A percentile compares a stretch with the other conserved stretches of the same genome.
These are phyloP conservation scores for Trichosurus vulpecula DNA, from an alignment of 2,797 vertebrate species.

Conservation along the genomic window DNA sequence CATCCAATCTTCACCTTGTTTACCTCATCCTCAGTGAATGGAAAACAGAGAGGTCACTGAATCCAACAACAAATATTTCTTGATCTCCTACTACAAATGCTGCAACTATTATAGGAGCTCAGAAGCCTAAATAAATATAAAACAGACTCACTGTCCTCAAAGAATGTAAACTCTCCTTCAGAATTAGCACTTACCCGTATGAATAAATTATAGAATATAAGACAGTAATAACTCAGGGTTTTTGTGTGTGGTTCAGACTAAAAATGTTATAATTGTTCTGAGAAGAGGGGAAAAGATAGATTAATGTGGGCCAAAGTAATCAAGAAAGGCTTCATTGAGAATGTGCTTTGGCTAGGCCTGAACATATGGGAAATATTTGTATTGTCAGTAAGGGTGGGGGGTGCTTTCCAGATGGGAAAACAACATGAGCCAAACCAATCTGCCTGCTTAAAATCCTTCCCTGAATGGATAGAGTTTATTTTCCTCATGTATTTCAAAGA, in stretches of 20 bases:
- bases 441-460: conserved; percentile 48
- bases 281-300: neutral
- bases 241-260: neutral
- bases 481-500: conserved; percentile 8
- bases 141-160: neutral
- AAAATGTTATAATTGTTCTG: neutral
- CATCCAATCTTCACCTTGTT: neutral
- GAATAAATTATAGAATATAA: conserved; percentile 6
- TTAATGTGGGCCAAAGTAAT: neutral
- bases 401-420: neutral
- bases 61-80: neutral
- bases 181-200: neutral
- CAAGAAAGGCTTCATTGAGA: conserved; percentile 14
- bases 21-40: neutral
- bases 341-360: conserved; percentile 31
- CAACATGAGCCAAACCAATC: neutral
- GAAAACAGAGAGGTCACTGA: neutral
- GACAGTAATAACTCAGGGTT: neutral
- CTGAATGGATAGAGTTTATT: neutral
- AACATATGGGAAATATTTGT: conserved; percentile 34
- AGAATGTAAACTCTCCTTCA: neutral
- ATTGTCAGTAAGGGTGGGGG: conserved; percentile 26
- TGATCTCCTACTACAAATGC: neutral
- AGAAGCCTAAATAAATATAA: neutral
- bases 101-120: neutral